Evolutionary conservation across 64 coral and sea anemone species (phyloP).

Genomic region (Porites lutea): DNA sequence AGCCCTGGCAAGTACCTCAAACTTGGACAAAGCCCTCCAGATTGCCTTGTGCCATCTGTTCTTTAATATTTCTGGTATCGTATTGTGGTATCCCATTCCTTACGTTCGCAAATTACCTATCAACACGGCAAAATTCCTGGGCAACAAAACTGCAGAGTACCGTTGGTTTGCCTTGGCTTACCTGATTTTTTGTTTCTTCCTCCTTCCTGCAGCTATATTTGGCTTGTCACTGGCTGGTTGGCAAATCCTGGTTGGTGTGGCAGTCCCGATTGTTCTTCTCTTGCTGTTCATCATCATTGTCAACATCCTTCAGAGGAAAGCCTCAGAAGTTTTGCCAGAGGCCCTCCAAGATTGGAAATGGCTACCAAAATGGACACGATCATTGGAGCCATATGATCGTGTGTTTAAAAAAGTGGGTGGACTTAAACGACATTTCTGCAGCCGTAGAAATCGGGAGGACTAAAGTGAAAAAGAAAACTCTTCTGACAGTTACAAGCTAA

Average conservation of each 20-base stretch:
- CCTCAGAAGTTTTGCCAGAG: conserved; percentile 69
- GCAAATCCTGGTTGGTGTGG: conserved; percentile 88
- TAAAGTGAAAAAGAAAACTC: no score
- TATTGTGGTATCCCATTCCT: conserved; percentile 91
- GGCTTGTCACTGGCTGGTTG: conserved; percentile 97
- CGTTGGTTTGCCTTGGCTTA: conserved; percentile 96
- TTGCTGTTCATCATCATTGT: conserved; percentile 77
- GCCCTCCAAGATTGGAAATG: conserved; percentile 85
- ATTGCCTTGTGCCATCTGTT: conserved; percentile 98
- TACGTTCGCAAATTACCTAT: conserved; percentile 90
- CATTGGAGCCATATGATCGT: conserved; percentile 89
- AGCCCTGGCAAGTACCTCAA: conserved; percentile 76
- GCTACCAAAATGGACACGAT: conserved; percentile 97
- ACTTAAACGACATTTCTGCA: conserved; percentile 43
- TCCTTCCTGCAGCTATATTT: conserved; percentile 85
- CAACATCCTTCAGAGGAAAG: conserved; percentile 87
- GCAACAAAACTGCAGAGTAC: conserved; percentile 89
- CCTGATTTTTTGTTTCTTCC: conserved; percentile 86
- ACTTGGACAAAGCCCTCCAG: conserved; percentile 75
- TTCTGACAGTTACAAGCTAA: no score
- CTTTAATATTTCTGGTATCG: conserved; percentile 97
- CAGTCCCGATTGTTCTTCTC: conserved; percentile 70
- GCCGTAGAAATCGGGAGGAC: conserved; percentile 23
- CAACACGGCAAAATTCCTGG: conserved; percentile 88
- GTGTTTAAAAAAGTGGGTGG: conserved; percentile 71